Conservation (phyloP, 2,113 vertebrate genomes). For the Zingel zingel region DNA sequence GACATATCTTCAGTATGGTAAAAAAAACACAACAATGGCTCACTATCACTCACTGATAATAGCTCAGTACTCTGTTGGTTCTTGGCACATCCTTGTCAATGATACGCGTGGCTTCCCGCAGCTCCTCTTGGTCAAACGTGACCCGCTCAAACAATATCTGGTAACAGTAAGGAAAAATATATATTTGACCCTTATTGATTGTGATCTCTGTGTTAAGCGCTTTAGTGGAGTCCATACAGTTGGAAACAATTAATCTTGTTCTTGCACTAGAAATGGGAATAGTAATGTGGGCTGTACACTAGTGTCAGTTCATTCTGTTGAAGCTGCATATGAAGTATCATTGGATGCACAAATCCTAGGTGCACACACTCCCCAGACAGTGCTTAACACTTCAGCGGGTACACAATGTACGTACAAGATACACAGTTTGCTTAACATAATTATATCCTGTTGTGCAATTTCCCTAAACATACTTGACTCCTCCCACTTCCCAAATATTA, state of each 20-base stretch:
- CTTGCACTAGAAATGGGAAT: background rate
- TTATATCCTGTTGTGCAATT: slow-evolving; percentile 36
- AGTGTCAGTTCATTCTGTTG: background rate
- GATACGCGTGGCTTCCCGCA: slow-evolving; percentile 84
- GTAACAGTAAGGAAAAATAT: background rate
- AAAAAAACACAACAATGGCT: background rate
- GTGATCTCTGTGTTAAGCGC: background rate
- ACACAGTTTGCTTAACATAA: slow-evolving; percentile 21
- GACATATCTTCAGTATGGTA: background rate
- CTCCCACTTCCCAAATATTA: slow-evolving; percentile 1
- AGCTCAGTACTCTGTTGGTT: slow-evolving; percentile 84
- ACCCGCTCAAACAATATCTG: slow-evolving; percentile 83
- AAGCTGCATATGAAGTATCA: background rate
- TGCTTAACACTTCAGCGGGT: background rate
- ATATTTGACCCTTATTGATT: background rate
- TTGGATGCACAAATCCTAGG: background rate
- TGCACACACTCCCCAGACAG: background rate
- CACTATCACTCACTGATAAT: slow-evolving; percentile 82
- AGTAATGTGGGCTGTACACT: background rate
- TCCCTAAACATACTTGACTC: slow-evolving; percentile 18
- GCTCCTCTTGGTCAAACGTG: slow-evolving; percentile 78
- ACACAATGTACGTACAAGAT: slow-evolving; percentile 18
- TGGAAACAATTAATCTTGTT: background rate
- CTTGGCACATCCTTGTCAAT: slow-evolving; percentile 87
- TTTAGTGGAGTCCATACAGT: background rate